Percentiles rank a stretch among this genome's conserved stretches.
phyloP scores from a whole-genome alignment of 1,140 invertebrate genomes.

The Drosophila mayri region DNA sequence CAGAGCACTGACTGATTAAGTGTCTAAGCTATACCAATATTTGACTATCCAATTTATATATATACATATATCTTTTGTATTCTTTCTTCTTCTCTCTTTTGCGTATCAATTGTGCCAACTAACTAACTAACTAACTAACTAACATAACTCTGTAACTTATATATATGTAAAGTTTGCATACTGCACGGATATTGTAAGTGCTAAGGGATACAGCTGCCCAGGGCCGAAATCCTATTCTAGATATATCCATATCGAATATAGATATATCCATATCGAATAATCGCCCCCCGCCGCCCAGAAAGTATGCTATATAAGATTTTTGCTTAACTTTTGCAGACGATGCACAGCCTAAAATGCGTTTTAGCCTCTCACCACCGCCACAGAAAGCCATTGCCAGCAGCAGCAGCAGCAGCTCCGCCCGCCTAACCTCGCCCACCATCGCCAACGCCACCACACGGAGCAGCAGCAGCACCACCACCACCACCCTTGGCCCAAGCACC shows the following conservation, averaged over 20 bases:
- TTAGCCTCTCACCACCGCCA: slow-evolving; percentile 82
- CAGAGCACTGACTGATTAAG: slow-evolving; percentile 54
- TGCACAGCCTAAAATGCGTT: slow-evolving; percentile 84
- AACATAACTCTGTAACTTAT: slow-evolving; percentile 34
- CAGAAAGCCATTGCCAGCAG: slow-evolving; percentile 64
- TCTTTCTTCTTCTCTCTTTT: slow-evolving; percentile 76
- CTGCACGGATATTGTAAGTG: slow-evolving; percentile 85
- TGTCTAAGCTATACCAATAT: slow-evolving; percentile 52
- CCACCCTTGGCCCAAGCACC: slow-evolving; percentile 36
- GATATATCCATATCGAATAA: neutral
- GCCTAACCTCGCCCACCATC: slow-evolving; percentile 66
- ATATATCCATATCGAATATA: slow-evolving; percentile 6
- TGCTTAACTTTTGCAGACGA: slow-evolving; percentile 74
- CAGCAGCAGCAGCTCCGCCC: slow-evolving; percentile 28
- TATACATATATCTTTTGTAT: slow-evolving; percentile 64
- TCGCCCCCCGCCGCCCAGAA: neutral
- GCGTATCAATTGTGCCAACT: slow-evolving; percentile 46
- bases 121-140: slow-evolving; percentile 39
- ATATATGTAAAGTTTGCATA: slow-evolving; percentile 84
- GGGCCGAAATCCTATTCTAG: slow-evolving; percentile 22
- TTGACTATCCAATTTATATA: slow-evolving; percentile 52
- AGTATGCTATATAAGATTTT: slow-evolving; percentile 36
- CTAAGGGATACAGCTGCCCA: slow-evolving; percentile 26
- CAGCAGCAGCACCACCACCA: slow-evolving; percentile 6
- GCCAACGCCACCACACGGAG: slow-evolving; percentile 10